Evolutionary conservation across 1,140 invertebrate species (phyloP), one percentile per base, ranked within the genome.

Genomic region (Euura lappo): DNA sequence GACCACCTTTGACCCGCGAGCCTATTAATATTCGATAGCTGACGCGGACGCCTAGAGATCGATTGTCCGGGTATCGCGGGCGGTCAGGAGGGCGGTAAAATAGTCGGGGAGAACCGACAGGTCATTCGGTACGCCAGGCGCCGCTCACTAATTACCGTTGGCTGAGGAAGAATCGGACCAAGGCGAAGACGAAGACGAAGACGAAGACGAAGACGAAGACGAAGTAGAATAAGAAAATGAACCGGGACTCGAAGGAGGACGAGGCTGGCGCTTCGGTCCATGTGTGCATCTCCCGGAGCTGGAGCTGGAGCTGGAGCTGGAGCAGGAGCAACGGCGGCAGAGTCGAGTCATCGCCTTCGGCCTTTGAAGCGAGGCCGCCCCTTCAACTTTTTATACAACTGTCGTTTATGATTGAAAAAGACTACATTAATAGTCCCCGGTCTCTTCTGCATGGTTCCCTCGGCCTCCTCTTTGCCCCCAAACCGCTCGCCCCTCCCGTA

Each of bases 401-500:
- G 83, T 87, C 83, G 81, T 79, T 85, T 86, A 86, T 86, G 84
- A 86, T 87, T 84, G 84, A 84, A 86, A 84, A 84, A 86, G 80
- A 81, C 77, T 81, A 76, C 78, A 72, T 82, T 85, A 28, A 28
- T 28, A 28, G 28, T 28, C 28, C 28, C 28, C 28, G n/a, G n/a
- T n/a, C n/a, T n/a, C n/a, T n/a, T n/a, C n/a, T n/a, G n/a, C n/a
- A n/a, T n/a, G n/a, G n/a, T n/a, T n/a, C n/a, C n/a, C n/a, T n/a
- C n/a, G 28, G 28, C 28, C 28, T 28, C 28, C 28, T 28, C 28
- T 28, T 1, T 28, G 28, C 28, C 28, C 28, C 28, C 28, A 28
- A 28, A 0, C 1, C 28, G 28, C 28, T 28, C 28, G 28, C 28
- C 28, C 28, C 28, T 28, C 28, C 28, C 28, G 28, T 28, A 28